Evolutionary conservation across 2,888 invertebrate genomes (phyloP).

Genomic region (Notodonta ziczac): DNA sequence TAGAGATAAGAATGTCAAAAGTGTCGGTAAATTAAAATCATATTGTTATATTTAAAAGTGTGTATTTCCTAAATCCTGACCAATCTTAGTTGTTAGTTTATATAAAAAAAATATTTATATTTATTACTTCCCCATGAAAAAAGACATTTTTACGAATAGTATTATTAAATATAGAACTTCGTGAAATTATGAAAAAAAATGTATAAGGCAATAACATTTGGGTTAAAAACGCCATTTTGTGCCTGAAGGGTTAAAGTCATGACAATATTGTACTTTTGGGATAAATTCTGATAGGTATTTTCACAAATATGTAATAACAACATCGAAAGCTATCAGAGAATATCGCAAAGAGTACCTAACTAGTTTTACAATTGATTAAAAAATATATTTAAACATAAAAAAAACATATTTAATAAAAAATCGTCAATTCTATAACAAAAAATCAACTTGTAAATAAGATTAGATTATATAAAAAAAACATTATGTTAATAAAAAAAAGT

Average conservation of each 20-base stretch:
- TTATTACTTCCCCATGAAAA: conserved; percentile 77
- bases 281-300: conserved; percentile 52
- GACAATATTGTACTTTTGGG: conserved; percentile 71
- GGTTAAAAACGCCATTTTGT: conserved; percentile 81
- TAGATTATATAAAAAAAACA: conserved; percentile 68
- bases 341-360: conserved; percentile 47
- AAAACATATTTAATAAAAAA: conserved; percentile 60
- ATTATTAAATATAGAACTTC: conserved; percentile 82
- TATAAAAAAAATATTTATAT: conserved; percentile 75
- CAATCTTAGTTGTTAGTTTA: conserved; percentile 78
- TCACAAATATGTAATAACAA: background rate
- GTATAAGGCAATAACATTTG: conserved; percentile 76
- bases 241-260: conserved; percentile 66
- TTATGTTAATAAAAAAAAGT: conserved; percentile 68
- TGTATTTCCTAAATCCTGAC: conserved; percentile 81
- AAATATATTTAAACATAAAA: conserved; percentile 61
- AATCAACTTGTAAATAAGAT: conserved; percentile 76
- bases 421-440: conserved; percentile 78
- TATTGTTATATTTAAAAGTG: conserved; percentile 59
- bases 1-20: conserved; percentile 17
- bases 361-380: conserved; percentile 59
- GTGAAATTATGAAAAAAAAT: conserved; percentile 54
- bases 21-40: conserved; percentile 41
- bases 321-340: conserved; percentile 47
- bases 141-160: conserved; percentile 85